These are phyloP conservation scores for Plutomurus gul DNA, from an alignment of 1,140 invertebrate species.

Conservation along the genomic window DNA sequence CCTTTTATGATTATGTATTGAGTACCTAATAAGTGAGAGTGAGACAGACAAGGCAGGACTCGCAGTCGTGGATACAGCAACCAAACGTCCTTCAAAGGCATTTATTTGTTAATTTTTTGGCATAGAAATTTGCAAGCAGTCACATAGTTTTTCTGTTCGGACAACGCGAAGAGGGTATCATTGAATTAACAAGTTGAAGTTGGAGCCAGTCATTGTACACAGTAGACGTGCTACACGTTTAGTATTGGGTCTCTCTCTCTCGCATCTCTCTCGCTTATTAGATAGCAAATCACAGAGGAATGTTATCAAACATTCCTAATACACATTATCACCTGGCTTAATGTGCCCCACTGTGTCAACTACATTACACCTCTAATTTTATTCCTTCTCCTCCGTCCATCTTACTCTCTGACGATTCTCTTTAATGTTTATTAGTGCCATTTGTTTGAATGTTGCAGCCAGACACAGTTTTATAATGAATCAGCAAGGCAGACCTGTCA, in stretches of 20 bases:
- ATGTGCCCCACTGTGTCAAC: conserved; percentile 36
- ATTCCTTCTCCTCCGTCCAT: background rate
- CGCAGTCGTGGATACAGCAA: background rate
- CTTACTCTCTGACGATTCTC: too few species aligned
- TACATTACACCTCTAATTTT: conserved; percentile 36
- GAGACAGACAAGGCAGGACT: background rate
- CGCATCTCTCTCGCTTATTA: background rate
- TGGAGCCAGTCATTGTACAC: conserved; percentile 15
- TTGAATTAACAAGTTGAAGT: conserved; percentile 7
- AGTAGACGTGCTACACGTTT: background rate
- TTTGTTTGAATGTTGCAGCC: too few species aligned
- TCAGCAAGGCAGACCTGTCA: too few species aligned
- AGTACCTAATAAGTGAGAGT: background rate
- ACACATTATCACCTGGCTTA: conserved; percentile 32
- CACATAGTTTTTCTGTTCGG: background rate
- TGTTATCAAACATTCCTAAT: conserved; percentile 35
- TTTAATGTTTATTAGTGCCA: too few species aligned
- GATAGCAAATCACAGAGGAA: conserved; percentile 24
- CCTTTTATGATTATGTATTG: too few species aligned
- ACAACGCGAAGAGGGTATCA: background rate
- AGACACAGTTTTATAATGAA: too few species aligned
- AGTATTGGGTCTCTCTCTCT: too few species aligned
- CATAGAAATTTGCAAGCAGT: conserved; percentile 31
- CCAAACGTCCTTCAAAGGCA: conserved; percentile 31
- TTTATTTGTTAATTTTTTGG: conserved; percentile 32